Base-by-base conservation (phyloP, 1,140 invertebrate species). In the Drosophila kohkoa region DNA sequence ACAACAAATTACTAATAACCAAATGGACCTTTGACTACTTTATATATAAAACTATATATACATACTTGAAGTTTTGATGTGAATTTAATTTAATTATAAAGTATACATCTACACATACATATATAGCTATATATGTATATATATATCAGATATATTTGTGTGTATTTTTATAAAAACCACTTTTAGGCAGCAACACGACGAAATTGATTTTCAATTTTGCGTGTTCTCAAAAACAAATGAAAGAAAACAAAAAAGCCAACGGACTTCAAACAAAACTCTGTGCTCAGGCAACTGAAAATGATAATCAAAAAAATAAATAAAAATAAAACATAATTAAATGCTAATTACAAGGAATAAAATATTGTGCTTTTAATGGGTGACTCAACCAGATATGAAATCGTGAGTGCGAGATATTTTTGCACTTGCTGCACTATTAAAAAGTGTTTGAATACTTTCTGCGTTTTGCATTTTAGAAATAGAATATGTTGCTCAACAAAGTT, bases 281-380 rank as follows among this genome's bases (percentile, higher is more conserved):
- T 82, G 80, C 80, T 82, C 79, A 81, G 75, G 79, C 79, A 67
- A 68, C 69, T 81, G 75, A 49, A 85, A 85, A 73, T 45, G 64
- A 85, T 85, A 83, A 83, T 83, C 81, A 83, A 83, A 85, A 85
- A 38, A 38, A 3, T 8, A 38, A 38, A 32, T 6, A 5, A 32
- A 32, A 82, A 45, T 7, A 48, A 64, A 32, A 32, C 30, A 32
- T 41, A 57, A 79, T 62, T 59, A 43, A 76, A 45, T 38, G 38
- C 45, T 43, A 35, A 62, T 51, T 20, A 59, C 68, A 16, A 54
- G 45, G 74, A 82, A 82, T 76, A 82, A 79, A 78, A 5, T 16
- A 11, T 58, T 57, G 59, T 72, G 66, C 52, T 67, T 35, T 66
- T 66, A 25, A 4, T 25, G 20, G 58, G 25, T 15, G 32, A 65